phyloP scores from a whole-genome alignment of 2,113 vertebrate genomes.

The Rattus rattus region DNA sequence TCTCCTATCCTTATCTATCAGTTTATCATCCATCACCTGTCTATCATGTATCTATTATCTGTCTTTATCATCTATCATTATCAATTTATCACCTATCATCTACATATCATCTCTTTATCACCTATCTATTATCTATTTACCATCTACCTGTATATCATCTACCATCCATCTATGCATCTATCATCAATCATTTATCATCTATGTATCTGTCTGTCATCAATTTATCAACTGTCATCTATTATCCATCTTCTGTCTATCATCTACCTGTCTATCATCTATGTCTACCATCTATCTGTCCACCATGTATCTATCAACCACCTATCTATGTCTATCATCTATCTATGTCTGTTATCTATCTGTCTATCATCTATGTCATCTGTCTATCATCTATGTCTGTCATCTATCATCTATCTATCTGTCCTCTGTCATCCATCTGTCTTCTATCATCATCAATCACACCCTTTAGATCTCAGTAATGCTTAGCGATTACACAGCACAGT shows the following conservation, averaged over 20 bases:
- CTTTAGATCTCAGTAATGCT: background rate
- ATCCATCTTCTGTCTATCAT: background rate
- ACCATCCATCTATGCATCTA: background rate
- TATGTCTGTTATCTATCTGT: background rate
- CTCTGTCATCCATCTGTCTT: background rate
- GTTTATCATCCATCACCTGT: background rate
- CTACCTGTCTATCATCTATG: background rate
- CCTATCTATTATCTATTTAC: background rate
- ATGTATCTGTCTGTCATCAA: background rate
- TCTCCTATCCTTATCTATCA: too few species aligned
- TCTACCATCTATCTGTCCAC: background rate
- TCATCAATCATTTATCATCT: background rate
- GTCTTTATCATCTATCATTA: background rate
- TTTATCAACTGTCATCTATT: too few species aligned
- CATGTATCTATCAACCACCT: background rate
- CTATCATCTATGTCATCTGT: background rate
- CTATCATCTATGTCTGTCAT: background rate
- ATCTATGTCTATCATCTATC: background rate
- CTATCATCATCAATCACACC: background rate
- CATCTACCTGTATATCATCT: background rate
- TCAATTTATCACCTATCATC: too few species aligned
- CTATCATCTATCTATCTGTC: background rate
- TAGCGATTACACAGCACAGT: background rate
- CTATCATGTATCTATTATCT: background rate
- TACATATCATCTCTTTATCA: background rate